Conservation (phyloP, 1,140 invertebrate species). For the Aphidius ervi region DNA sequence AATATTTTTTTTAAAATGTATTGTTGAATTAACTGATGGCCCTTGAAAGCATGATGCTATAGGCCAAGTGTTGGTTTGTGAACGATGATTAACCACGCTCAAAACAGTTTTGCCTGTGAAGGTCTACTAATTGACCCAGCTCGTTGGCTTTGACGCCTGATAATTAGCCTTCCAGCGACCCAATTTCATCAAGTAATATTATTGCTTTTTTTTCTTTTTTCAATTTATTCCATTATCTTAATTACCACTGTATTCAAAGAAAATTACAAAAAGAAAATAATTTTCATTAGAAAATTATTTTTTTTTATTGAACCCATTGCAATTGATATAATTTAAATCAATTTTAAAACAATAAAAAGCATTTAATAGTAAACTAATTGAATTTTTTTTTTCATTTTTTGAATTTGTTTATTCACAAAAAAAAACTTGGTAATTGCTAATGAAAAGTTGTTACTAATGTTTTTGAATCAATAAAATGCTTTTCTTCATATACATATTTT, state of each 20-base stretch:
- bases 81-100: slow-evolving; percentile 17
- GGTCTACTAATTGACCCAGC: slow-evolving; percentile 15
- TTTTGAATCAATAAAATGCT: no score
- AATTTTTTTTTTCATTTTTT: no score
- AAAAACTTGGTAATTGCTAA: no score
- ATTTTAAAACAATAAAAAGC: background rate
- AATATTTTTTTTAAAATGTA: no score
- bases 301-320: no score
- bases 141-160: slow-evolving; percentile 19
- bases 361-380: background rate
- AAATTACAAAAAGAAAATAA: background rate
- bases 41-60: background rate
- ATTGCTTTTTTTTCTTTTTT: background rate
- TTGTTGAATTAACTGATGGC: no score
- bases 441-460: no score
- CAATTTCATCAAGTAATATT: slow-evolving; percentile 13
- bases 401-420: background rate
- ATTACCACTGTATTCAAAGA: background rate
- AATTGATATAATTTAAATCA: no score
- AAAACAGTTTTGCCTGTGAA: slow-evolving; percentile 8
- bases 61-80: background rate
- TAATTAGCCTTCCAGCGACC: slow-evolving; percentile 14
- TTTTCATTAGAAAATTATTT: background rate
- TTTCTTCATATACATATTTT: background rate
- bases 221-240: background rate